Evolutionary conservation across 2,113 vertebrate genomes (phyloP), one percentile per base, ranked within the genome.

Genomic region (Chaetops frenatus): DNA sequence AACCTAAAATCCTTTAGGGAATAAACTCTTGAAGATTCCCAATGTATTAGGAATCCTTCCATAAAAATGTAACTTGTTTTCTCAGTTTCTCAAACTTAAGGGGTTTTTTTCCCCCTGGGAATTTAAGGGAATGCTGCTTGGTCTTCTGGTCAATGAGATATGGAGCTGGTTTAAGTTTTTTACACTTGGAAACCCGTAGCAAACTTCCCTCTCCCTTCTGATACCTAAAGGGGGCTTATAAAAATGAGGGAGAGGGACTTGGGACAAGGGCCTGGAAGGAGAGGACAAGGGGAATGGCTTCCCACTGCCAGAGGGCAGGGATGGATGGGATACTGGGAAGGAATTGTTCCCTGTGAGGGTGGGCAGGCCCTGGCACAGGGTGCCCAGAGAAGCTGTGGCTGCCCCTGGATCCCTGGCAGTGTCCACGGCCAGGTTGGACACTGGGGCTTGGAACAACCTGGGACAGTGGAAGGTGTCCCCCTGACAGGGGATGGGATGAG

Each of bases 361-460:
- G 60, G 5, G 0, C 0, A 60, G 69, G 51, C 38, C 24, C 45
- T 74, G 69, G 53, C 53, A 47, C 38, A 58, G 60, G 42, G 12
- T 58, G 44, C 27, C 22, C 77, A 81, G 77, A 53, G 51, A 0
- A 81, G 60, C 77, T 88, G 51, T 3, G 69, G 38, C 16, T 81
- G 53, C 29, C 29, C 38, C 47, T n/a, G 64, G 15, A 82, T 47
- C 54, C 61, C 40, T 82, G 47, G n/a, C 0, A 76, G 17, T 40
- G 61, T 0, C 38, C 69, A 10, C 31, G n/a, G 45, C 20, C 61
- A 47, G 47, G 28, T 0, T 74, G 70, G 45, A n/a, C 0, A 0
- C 14, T 44, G 44, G 44, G 22, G 23, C 7, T 53, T 21, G 33
- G 53, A 82, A 20, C n/a, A 60, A 0, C 14, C 24, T 61, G 79